phyloP scores from a whole-genome alignment of 2,888 invertebrate species.

The Syrphus vitripennis region DNA sequence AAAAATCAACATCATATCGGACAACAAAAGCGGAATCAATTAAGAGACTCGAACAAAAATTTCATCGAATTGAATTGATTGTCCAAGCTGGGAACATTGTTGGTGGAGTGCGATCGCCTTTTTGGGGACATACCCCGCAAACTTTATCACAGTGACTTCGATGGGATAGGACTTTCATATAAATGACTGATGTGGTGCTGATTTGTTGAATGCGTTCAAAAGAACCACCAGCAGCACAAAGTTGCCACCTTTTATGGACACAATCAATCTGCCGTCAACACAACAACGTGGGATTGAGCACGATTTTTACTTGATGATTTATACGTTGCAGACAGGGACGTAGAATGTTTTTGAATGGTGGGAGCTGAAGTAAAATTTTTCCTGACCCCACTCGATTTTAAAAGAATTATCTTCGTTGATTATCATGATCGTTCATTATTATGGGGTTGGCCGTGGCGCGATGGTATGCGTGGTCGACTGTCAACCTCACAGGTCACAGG shows the following conservation, averaged over 20 bases:
- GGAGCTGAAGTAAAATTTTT: no score
- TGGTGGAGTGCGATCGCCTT: conserved; percentile 51
- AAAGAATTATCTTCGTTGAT: no score
- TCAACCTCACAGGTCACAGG: no score
- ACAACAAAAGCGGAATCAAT: conserved; percentile 64
- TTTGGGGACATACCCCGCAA: conserved; percentile 33
- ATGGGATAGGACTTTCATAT: conserved; percentile 15
- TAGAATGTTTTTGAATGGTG: not conserved
- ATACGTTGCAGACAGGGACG: not conserved
- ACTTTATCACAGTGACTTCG: conserved; percentile 41
- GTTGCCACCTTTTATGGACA: conserved; percentile 58
- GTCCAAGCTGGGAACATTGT: not conserved
- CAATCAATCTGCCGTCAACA: conserved; percentile 65
- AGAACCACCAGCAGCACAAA: not conserved
- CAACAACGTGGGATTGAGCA: conserved; percentile 47
- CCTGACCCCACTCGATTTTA: no score
- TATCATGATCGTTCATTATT: no score
- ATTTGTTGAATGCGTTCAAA: conserved; percentile 18
- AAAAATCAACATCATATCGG: conserved; percentile 61
- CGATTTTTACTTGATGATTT: conserved; percentile 29
- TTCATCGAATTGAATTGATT: conserved; percentile 36
- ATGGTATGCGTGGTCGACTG: no score
- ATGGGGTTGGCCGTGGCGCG: no score
- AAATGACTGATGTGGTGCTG: not conserved
- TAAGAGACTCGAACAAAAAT: conserved; percentile 17